These are phyloP conservation scores for Rhinogobius similis DNA, from an alignment of 2,113 vertebrate genomes.

Conservation along the genomic window DNA sequence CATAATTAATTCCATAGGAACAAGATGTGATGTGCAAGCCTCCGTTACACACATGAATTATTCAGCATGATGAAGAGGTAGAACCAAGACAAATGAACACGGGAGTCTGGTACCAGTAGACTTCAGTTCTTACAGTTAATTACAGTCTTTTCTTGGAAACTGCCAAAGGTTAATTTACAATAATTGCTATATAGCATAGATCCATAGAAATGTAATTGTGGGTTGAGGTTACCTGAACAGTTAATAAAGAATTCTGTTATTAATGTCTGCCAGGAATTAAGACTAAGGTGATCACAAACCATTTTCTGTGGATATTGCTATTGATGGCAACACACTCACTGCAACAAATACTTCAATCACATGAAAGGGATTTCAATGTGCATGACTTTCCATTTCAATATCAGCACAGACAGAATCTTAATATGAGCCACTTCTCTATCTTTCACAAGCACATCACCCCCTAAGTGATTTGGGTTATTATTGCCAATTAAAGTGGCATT, in stretches of 20 bases:
- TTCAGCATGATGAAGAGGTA: slow-evolving; percentile 62
- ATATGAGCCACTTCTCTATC: neutral
- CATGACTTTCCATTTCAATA: neutral
- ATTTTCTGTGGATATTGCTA: neutral
- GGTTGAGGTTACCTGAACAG: slow-evolving; percentile 35
- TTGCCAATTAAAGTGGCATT: neutral
- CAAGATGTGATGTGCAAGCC: slow-evolving; percentile 62
- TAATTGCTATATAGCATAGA: slow-evolving; percentile 29
- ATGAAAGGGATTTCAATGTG: neutral
- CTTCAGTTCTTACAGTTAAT: slow-evolving; percentile 54
- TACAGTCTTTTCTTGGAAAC: slow-evolving; percentile 66
- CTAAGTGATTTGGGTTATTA: no score
- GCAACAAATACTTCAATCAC: no score
- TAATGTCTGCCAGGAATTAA: slow-evolving; percentile 33
- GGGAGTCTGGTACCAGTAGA: slow-evolving; percentile 56
- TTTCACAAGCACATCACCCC: neutral
- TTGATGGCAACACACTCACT: neutral
- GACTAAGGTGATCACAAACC: neutral
- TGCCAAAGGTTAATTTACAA: slow-evolving; percentile 56
- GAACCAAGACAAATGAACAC: slow-evolving; percentile 65
- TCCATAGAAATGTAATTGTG: slow-evolving; percentile 42
- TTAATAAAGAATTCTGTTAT: slow-evolving; percentile 23
- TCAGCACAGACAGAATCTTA: neutral
- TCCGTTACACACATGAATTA: slow-evolving; percentile 71
- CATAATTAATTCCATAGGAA: slow-evolving; percentile 76